A percentile compares a stretch with the other conserved stretches of the same genome.
Evolutionary conservation across 2,113 vertebrate species (phyloP).

Genomic region (Pollachius pollachius): DNA sequence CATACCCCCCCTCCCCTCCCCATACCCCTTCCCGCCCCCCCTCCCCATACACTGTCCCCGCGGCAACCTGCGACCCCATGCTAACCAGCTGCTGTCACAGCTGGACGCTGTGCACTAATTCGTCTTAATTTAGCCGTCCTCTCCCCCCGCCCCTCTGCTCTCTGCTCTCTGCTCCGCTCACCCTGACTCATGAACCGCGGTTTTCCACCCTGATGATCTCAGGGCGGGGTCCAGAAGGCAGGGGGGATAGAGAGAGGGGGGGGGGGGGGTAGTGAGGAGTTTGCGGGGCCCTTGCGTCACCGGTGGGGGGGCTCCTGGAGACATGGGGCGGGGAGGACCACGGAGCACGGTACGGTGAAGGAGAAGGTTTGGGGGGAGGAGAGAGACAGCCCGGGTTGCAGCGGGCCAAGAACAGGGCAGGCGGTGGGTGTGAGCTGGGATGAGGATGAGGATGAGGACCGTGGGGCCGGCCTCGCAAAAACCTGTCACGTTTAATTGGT

Average conservation of each 20-base stretch:
- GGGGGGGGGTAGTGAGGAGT: no score
- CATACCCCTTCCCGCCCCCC: background rate
- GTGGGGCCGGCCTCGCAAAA: background rate
- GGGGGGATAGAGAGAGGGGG: no score
- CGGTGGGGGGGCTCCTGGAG: no score
- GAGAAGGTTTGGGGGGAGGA: no score
- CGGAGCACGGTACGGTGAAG: no score
- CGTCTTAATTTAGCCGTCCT: conserved; percentile 2
- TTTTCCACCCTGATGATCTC: background rate
- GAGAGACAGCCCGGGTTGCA: no score
- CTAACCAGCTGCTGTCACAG: conserved; percentile 9
- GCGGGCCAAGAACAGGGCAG: background rate
- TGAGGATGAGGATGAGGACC: background rate
- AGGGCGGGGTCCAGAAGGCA: no score
- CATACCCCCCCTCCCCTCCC: no score
- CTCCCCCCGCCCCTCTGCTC: background rate
- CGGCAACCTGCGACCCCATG: background rate
- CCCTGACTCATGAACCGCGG: background rate
- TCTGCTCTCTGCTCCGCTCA: background rate
- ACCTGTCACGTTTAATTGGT: background rate
- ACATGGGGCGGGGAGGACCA: no score
- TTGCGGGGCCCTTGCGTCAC: no score
- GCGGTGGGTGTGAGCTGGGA: background rate
- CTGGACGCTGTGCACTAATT: conserved; percentile 5
- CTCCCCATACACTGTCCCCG: background rate